Base-by-base conservation (phyloP, 1,140 invertebrate species). In the Hypsibius dujardini region DNA sequence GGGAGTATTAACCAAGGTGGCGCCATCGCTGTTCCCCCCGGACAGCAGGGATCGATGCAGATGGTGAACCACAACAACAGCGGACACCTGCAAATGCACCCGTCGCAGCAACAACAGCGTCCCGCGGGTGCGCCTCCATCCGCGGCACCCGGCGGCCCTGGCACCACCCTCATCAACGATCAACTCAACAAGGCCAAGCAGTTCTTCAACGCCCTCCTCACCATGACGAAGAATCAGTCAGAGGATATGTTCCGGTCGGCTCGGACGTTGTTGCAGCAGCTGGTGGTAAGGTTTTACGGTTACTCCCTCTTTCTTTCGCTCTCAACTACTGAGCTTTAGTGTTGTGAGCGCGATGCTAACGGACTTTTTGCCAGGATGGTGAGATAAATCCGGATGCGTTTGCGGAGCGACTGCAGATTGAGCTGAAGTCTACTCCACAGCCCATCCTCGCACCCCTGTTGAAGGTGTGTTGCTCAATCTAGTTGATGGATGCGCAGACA, bases 311-410 rank as follows among this genome's bases (percentile, higher is more conserved):
- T 14, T 67, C 7, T 7, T 67, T 67, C 45, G 12, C 62, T 14
- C 3, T 3, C 3, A 67, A 3, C 3, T 67, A 14, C 62, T 14
- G 3, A n/a, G 12, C 7, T 14, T 67, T 14, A 42, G 7, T 67
- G 3, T 67, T 56, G 50, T 56, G n/a, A 56, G 7, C 50, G n/a
- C 50, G n/a, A 7, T n/a, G 50, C 7, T 7, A 56, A 56, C 7
- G 7, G 7, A 7, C 50, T 3, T 67, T 42, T 67, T 67, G 3
- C 42, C 42, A 67, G 62, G 62, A 67, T 42, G 62, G 12, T 12
- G 45, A 42, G 62, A 67, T 67, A 7, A 67, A 67, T 67, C 62
- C 62, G 7, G 62, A 67, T 42, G 45, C 45, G 62, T 67, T 67
- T 42, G 62, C 62, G 12, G 12, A 67, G 42, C 7, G 62, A 67